Conservation (phyloP, 2,797 vertebrate species). For the Morelia viridis region DNA sequence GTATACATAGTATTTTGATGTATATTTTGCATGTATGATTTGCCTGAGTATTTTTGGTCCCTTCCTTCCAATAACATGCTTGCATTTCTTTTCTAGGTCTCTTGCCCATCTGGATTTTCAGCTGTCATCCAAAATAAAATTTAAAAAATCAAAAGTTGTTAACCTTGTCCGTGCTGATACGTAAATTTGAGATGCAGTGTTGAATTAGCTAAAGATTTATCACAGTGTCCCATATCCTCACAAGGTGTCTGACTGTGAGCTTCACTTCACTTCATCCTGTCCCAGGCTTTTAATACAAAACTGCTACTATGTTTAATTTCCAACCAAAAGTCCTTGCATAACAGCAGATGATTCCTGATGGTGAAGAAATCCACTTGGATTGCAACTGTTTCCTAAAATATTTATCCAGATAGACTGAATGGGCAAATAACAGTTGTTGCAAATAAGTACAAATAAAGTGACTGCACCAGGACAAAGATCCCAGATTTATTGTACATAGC, state of each 20-base stretch:
- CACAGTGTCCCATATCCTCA: not conserved
- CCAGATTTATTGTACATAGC: not conserved
- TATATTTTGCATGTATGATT: not conserved
- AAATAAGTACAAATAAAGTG: not conserved
- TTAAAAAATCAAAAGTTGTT: not conserved
- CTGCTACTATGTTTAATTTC: not conserved
- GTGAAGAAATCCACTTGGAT: not conserved
- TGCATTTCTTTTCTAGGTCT: constrained; percentile 5
- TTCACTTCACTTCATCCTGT: not conserved
- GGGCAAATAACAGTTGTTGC: not conserved
- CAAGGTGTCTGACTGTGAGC: not conserved
- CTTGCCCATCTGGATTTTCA: not conserved
- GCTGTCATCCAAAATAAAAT: constrained; percentile 16
- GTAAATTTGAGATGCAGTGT: no score
- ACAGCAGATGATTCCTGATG: not conserved
- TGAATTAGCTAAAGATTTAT: not conserved
- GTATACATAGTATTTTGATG: no score
- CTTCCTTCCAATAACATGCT: not conserved
- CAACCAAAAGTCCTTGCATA: not conserved
- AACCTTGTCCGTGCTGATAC: not conserved
- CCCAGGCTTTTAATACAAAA: not conserved
- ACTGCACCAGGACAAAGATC: not conserved
- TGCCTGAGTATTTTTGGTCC: not conserved
- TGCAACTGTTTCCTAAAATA: not conserved
- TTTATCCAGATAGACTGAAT: not conserved